Evolutionary conservation across 2,113 vertebrate species (phyloP).

Genomic region (Peromyscus maniculatus): DNA sequence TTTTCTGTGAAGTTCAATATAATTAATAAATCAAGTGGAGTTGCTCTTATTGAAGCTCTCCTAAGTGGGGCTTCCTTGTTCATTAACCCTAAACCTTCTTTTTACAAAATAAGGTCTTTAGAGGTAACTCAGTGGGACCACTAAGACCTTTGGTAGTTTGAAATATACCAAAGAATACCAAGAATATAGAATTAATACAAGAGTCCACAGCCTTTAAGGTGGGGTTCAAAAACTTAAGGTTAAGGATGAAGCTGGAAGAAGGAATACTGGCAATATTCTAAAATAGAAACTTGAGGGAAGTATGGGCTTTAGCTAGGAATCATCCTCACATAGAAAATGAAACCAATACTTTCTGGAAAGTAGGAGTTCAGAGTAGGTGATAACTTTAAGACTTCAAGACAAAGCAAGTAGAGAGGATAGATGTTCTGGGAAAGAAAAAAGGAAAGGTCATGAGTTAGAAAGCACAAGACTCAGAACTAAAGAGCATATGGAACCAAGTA

Average conservation of each 20-base stretch:
- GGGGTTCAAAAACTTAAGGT: neutral
- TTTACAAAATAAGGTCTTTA: neutral
- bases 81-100: neutral
- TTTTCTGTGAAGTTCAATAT: conserved; percentile 35
- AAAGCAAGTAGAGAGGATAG: neutral
- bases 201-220: neutral
- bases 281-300: conserved; percentile 33
- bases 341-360: neutral
- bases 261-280: neutral
- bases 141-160: neutral
- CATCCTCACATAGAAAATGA: neutral
- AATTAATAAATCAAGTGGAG: neutral
- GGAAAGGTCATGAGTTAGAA: conserved; percentile 2
- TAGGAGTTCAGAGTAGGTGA: neutral
- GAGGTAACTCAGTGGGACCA: neutral
- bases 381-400: conserved; percentile 26
- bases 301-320: neutral
- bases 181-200: conserved; percentile 5
- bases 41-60: neutral
- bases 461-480: conserved; percentile 14
- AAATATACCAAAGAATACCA: neutral
- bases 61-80: neutral
- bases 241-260: conserved; percentile 15
- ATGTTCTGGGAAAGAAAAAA: conserved; percentile 20
- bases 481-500: neutral